Evolutionary conservation across 2,797 vertebrate genomes (phyloP), one percentile per base, ranked within the genome.

Genomic region (Prionace glauca): DNA sequence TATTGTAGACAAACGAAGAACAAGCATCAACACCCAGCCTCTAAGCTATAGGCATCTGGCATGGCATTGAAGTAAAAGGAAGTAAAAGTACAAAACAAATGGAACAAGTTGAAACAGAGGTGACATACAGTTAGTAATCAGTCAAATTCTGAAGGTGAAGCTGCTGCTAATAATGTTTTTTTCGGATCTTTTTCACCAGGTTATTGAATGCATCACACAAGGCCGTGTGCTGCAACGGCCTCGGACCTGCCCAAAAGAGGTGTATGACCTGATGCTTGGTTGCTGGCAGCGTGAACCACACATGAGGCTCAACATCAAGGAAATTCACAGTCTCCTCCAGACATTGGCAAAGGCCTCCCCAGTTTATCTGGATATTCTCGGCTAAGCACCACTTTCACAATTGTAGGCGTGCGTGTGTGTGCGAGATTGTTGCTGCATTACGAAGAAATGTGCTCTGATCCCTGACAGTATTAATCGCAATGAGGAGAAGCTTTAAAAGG

Each of bases 141-240:
- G 74, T 69, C 36, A 69, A 74, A 72, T 74, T 56, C 26, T 45
- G 20, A 56, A 32, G 26, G 8, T 36, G 18, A 41, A 50, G 41
- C 1, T 1, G 16, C 10, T 67, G 32, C 81, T 69, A 32, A 88
- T 62, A 12, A n/a, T 74, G 65, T 36, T 26, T 20, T 91, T 29
- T 29, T 96, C 10, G 93, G 96, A 96, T 95, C 74, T 65, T 97
- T 95, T 97, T 95, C 96, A 20, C 32, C 96, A 99, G 99, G 99
- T 99, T 97, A 99, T 99, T 94, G 99, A 99, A 97, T 99, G 99
- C 96, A 99, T 99, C 97, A 99, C 99, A 97, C 99, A 99, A 97
- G 99, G 99, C 95, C 97, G 99, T 96, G 99, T 99, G 96, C 98
- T 99, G 96, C 99, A 99, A 97, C 98, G 99, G 96, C 99, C 99